Evolutionary conservation across 2,797 vertebrate species (phyloP), one percentile per base, ranked within the genome.

Genomic region (Cygnus olor): DNA sequence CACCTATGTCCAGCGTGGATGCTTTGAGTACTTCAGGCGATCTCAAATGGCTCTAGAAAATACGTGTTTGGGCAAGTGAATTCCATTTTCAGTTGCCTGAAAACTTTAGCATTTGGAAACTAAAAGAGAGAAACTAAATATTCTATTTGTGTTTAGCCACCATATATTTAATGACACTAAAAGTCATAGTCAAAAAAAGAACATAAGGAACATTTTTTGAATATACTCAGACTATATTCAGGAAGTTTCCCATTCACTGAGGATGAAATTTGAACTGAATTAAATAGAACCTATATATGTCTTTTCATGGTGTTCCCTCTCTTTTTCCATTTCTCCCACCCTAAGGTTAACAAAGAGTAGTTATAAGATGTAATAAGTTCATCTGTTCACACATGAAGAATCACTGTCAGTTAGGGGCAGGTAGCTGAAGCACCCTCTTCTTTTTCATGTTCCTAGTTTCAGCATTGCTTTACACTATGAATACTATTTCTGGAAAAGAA

Each of bases 341-440:
- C 42, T 76, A 58, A 1, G 0, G 11, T 12, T 10, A 42, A 45
- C 13, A 20, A 74, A 42, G 14, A 64, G 7, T 4, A 15, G 38
- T 60, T 57, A 28, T 74, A 64, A 58, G 27, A 20, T 54, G 1
- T n/a, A 7, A 14, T 27, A 47, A 60, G 5, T 25, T 88, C 11
- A 22, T 51, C 40, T 88, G n/a, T 13, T 28, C 14, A 28, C 11
- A 78, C 8, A 6, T 24, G 28, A 63, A 88, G 38, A 20, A 86
- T 6, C 22, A 58, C 34, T 2, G 6, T 14, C 57, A 77, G 36
- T 25, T 11, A 3, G 7, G n/a, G 7, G 0, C 7, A 42, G 38
- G 20, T 2, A 68, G 19, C 32, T 34, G 27, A n/a, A 85, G 34
- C 36, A 88, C 19, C 36, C 24, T 40, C 44, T 25, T 25, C 11